These are phyloP conservation scores for Acrobasis consociella DNA, from an alignment of 2,888 invertebrate species.

Conservation along the genomic window DNA sequence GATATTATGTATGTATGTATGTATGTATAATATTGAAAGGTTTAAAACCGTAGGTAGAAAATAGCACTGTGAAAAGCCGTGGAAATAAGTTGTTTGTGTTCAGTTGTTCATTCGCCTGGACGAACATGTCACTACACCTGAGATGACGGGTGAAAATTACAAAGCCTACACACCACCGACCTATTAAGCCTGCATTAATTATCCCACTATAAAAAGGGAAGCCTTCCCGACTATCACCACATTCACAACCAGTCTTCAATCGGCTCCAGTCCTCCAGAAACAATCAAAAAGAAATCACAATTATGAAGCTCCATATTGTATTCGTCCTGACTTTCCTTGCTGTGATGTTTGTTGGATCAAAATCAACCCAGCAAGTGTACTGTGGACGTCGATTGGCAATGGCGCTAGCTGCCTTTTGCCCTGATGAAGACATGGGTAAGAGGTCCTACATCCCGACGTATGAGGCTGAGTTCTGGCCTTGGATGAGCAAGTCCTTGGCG, in stretches of 20 bases:
- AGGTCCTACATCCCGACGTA: conserved; percentile 7
- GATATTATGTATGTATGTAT: too few species aligned
- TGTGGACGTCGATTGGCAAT: conserved; percentile 12
- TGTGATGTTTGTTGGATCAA: not conserved
- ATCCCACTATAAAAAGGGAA: conserved; percentile 4
- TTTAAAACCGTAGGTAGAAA: too few species aligned
- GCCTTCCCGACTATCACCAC: not conserved
- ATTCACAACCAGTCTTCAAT: not conserved
- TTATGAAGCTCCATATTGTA: conserved; percentile 6
- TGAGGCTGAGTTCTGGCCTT: conserved; percentile 1
- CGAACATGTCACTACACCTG: conserved; percentile 5
- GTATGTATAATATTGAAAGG: too few species aligned
- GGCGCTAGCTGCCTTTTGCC: conserved; percentile 9
- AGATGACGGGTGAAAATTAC: conserved; percentile 1
- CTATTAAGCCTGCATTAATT: conserved; percentile 3
- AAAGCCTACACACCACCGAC: conserved; percentile 12
- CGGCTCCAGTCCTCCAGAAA: too few species aligned
- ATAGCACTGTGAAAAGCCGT: not conserved
- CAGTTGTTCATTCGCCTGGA: not conserved
- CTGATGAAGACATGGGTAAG: conserved; percentile 10
- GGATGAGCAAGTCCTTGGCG: conserved; percentile 1
- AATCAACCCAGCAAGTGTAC: conserved; percentile 9
- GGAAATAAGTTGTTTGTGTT: not conserved
- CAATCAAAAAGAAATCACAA: not conserved
- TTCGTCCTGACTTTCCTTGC: not conserved